Conservation (phyloP, 1,140 invertebrate genomes). For the Branchinecta lynchi region DNA sequence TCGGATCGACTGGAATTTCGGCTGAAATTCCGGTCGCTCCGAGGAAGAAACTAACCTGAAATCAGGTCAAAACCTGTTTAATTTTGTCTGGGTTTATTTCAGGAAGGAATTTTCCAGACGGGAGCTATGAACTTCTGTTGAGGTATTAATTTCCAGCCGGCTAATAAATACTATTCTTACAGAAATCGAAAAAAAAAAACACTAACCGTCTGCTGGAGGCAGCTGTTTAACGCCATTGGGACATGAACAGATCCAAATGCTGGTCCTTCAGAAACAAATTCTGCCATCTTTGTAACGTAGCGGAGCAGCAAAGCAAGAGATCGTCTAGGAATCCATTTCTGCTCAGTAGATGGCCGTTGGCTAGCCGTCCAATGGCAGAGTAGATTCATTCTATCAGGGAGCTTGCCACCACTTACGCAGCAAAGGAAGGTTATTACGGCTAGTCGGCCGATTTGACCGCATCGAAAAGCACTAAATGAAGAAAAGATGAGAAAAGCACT, state of each 20-base stretch:
- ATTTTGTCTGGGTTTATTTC: no score
- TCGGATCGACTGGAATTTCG: no score
- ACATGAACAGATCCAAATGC: conserved; percentile 38
- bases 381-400: not conserved
- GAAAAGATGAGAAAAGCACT: no score
- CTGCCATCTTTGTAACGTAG: conserved; percentile 37
- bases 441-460: not conserved
- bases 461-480: not conserved
- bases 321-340: conserved; percentile 42
- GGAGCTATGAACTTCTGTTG: no score
- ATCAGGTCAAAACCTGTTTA: no score
- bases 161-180: no score
- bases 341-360: not conserved
- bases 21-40: no score
- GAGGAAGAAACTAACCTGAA: no score
- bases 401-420: not conserved
- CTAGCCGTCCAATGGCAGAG: conserved; percentile 2
- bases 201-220: not conserved
- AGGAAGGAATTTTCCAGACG: no score
- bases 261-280: conserved; percentile 40
- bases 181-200: no score
- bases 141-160: no score
- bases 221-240: conserved; percentile 35
- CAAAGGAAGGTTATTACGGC: not conserved
- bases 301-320: conserved; percentile 39